Evolutionary conservation across 2,888 invertebrate species (phyloP).

Genomic region (Drosophila formosana): DNA sequence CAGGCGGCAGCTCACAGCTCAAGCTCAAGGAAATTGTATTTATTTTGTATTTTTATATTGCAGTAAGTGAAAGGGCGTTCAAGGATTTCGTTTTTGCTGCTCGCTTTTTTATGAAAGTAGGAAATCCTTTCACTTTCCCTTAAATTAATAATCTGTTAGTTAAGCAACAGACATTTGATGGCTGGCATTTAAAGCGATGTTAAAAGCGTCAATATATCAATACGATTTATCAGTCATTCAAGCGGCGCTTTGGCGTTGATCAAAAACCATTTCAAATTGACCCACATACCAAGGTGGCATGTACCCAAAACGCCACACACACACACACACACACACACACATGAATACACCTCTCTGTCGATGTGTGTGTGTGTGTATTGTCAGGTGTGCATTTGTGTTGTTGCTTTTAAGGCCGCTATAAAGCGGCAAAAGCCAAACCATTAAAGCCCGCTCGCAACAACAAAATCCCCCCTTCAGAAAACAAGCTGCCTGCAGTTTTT

Average conservation of each 20-base stretch:
- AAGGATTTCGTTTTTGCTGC: conserved; percentile 11
- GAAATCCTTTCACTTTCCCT: conserved; percentile 25
- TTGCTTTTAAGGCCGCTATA: conserved; percentile 64
- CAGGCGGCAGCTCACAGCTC: not conserved
- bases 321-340: conserved; percentile 40
- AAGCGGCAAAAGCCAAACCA: conserved; percentile 43
- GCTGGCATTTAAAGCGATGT: conserved; percentile 2
- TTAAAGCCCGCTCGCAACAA: conserved; percentile 48
- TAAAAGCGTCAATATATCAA: conserved; percentile 24
- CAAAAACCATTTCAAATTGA: conserved; percentile 76
- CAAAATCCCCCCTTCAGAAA: conserved; percentile 44
- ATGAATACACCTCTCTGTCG: conserved; percentile 1
- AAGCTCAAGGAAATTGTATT: conserved; percentile 41
- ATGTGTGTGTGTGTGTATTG: conserved; percentile 9
- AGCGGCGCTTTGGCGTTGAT: conserved; percentile 59
- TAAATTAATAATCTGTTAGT: not conserved
- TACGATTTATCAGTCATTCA: conserved; percentile 48
- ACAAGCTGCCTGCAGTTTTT: conserved; percentile 64
- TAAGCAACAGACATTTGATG: not conserved
- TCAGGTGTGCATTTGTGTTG: conserved; percentile 63
- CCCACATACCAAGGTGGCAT: conserved; percentile 80
- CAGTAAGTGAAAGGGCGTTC: conserved; percentile 36
- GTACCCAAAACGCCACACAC: conserved; percentile 50
- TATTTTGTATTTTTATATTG: conserved; percentile 4
- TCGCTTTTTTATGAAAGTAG: not conserved